These are phyloP conservation scores for Calcarius lapponicus DNA, from an alignment of 2,797 vertebrate species.

Conservation along the genomic window DNA sequence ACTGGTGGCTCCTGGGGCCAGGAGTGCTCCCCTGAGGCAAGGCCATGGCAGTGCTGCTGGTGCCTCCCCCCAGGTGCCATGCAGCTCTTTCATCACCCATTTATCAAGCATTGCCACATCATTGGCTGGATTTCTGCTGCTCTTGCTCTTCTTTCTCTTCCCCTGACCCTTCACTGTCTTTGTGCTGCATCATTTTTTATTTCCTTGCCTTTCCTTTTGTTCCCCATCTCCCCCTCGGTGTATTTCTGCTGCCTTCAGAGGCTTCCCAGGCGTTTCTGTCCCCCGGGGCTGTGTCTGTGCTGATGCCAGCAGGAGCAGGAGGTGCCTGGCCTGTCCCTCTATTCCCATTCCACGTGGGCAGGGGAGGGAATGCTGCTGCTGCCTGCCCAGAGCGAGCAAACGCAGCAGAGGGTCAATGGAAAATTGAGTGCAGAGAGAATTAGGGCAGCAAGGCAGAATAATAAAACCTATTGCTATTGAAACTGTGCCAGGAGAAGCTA, in stretches of 20 bases:
- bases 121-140: neutral
- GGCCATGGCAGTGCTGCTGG: accelerated
- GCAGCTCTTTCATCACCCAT: neutral
- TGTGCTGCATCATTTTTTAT: neutral
- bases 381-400: neutral
- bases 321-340: neutral
- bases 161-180: neutral
- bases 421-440: constrained; percentile 59
- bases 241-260: neutral
- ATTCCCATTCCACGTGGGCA: neutral
- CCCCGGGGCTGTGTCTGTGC: accelerated
- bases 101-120: accelerated
- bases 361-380: neutral
- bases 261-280: neutral
- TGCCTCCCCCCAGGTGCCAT: neutral
- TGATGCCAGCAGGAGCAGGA: neutral
- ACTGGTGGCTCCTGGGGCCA: accelerated
- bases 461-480: constrained; percentile 60
- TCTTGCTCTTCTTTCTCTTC: neutral
- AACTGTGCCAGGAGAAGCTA: constrained; percentile 34
- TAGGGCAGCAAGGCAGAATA: constrained; percentile 56
- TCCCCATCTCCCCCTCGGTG: accelerated
- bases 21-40: accelerated
- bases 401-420: neutral
- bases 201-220: neutral